Evolutionary conservation across 2,113 vertebrate genomes (phyloP), one percentile per base, ranked within the genome.

Genomic region (Thunnus thynnus): DNA sequence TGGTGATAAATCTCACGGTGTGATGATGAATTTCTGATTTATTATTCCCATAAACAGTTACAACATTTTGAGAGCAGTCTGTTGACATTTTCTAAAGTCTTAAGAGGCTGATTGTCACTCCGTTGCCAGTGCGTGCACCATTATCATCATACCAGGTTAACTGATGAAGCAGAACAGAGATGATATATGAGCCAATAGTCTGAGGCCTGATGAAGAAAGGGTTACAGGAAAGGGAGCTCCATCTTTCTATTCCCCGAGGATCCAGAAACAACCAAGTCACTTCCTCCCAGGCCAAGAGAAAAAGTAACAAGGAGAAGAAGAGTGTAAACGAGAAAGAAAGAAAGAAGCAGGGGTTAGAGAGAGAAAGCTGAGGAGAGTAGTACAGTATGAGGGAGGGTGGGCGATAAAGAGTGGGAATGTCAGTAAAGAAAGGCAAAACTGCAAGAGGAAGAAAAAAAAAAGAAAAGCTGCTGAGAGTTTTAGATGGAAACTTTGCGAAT

Each of bases 161-260:
- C 36, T 82, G 65, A 52, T 55, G 71, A 46, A 67, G 27, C 30
- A 16, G 74, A 72, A 72, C 61, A 41, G 17, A 78, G 70, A 79
- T 18, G 18, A 51, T 50, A 16, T 71, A 36, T 55, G 41, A 30
- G 55, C 50, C 52, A 46, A 44, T 16, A 14, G 41, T 50, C 76
- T 71, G 76, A 63, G 57, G 72, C 82, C 57, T 55, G 84, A 85
- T 72, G 54, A 80, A 87, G 90, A 92, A 94, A 89, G 91, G 87
- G 92, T 92, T 92, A 94, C 93, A 95, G 95, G 92, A 95, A 94
- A 94, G 84, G 87, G 82, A 93, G 90, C 91, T 94, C 88, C 86
- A 90, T 88, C 73, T 57, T 72, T 83, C 55, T 88, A 83, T 73
- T 95, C 94, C 93, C 93, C 5, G 61, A 70, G 91, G 94, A 92